Percentiles rank a stretch among this genome's conserved stretches.
phyloP scores from a whole-genome alignment of 2,888 invertebrate species.

The Caradrina kadenii region DNA sequence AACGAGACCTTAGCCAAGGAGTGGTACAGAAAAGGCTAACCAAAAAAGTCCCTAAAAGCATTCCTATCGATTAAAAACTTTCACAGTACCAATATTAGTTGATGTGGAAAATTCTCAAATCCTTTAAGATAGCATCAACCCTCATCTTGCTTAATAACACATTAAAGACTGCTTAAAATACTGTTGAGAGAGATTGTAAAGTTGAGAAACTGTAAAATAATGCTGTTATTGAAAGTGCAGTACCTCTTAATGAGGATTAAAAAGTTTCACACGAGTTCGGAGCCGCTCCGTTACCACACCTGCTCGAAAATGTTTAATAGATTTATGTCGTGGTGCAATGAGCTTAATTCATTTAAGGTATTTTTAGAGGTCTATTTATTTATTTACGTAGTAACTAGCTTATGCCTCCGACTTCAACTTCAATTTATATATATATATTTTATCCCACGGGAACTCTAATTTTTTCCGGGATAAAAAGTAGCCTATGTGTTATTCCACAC shows the following conservation, averaged over 20 bases:
- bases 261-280: conserved; percentile 40
- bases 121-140: neutral
- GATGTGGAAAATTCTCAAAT: neutral
- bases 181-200: conserved; percentile 3
- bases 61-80: no score
- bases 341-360: neutral
- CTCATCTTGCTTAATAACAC: neutral
- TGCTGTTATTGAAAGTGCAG: conserved; percentile 52
- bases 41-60: no score
- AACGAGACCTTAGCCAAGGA: no score
- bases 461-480: no score
- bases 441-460: no score
- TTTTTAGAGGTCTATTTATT: neutral
- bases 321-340: neutral
- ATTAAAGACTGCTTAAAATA: conserved; percentile 20
- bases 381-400: no score
- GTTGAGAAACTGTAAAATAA: conserved; percentile 43
- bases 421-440: no score
- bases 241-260: conserved; percentile 51
- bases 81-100: no score
- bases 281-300: conserved; percentile 27
- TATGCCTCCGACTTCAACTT: no score
- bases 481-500: no score
- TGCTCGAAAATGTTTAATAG: conserved; percentile 18
- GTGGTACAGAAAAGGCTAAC: no score